phyloP scores from a whole-genome alignment of 2,888 invertebrate species.

The Nipponacmea schrenckii region DNA sequence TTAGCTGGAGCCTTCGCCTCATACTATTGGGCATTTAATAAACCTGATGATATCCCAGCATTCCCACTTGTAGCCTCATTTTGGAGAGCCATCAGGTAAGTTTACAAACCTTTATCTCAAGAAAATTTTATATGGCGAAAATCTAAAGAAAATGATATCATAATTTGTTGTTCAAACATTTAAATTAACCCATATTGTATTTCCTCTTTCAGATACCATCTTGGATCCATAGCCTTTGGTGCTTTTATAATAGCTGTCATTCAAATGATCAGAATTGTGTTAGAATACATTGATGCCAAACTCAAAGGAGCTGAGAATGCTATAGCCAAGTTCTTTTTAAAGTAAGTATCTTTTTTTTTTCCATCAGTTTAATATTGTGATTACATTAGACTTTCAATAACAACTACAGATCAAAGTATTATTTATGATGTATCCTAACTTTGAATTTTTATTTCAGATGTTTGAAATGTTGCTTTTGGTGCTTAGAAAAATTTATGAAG shows the following conservation, averaged over 20 bases:
- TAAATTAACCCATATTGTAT: too few species aligned
- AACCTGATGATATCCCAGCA: conserved; percentile 80
- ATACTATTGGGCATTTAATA: conserved; percentile 93
- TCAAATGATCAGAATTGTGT: conserved; percentile 82
- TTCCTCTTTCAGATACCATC: conserved; percentile 76
- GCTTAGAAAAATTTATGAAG: conserved; percentile 67
- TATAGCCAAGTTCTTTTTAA: conserved; percentile 64
- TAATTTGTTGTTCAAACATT: too few species aligned
- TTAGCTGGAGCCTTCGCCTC: conserved; percentile 76
- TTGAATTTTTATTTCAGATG: conserved; percentile 55
- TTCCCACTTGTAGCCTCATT: conserved; percentile 83
- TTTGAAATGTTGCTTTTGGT: conserved; percentile 68
- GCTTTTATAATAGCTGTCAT: conserved; percentile 91
- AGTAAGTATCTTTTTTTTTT: conserved; percentile 44
- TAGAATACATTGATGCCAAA: conserved; percentile 89
- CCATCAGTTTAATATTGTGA: not conserved
- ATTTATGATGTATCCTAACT: not conserved
- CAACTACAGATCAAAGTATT: too few species aligned
- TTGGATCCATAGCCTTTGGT: conserved; percentile 94
- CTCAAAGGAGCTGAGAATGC: conserved; percentile 78
- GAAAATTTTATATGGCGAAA: not conserved
- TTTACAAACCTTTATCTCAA: not conserved
- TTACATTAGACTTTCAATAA: too few species aligned
- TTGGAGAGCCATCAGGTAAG: conserved; percentile 71
- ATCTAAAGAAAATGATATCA: not conserved